A percentile compares a stretch with the other conserved stretches of the same genome.
Conservation (phyloP, 2,797 vertebrate species). For the Champsocephalus gunnari region DNA sequence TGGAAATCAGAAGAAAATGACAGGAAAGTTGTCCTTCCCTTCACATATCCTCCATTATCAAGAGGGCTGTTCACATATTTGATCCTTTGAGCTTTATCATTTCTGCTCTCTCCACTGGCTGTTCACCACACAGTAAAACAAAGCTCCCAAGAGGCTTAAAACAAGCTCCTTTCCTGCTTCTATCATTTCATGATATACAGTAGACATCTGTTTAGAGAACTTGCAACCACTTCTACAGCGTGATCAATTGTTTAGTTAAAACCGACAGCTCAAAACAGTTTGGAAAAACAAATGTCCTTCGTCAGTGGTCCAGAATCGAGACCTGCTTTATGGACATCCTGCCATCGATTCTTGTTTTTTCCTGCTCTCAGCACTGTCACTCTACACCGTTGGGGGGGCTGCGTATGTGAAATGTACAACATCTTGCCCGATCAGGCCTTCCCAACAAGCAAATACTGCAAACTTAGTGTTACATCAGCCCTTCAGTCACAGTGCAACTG, state of each 20-base stretch:
- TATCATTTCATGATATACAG: conserved; percentile 62
- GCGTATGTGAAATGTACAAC: conserved; percentile 68
- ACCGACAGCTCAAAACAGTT: conserved; percentile 65
- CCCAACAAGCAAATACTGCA: conserved; percentile 51
- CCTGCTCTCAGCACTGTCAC: conserved; percentile 71
- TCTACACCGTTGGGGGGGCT: conserved; percentile 53
- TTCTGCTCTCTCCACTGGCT: conserved; percentile 46
- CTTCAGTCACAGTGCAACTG: conserved; percentile 36
- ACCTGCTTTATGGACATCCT: conserved; percentile 52
- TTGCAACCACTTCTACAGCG: conserved; percentile 58
- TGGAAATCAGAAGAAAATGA: conserved; percentile 23
- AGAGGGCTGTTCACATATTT: conserved; percentile 60
- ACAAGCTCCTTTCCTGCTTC: conserved; percentile 55
- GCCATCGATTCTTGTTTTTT: conserved; percentile 75
- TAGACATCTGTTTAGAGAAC: conserved; percentile 43
- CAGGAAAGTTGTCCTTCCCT: conserved; percentile 49
- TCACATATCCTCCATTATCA: conserved; percentile 42
- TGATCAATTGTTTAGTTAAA: conserved; percentile 67
- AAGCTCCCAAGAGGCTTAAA: conserved; percentile 53
- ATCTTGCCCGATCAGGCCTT: conserved; percentile 57
- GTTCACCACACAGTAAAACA: conserved; percentile 62
- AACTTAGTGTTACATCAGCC: conserved; percentile 54
- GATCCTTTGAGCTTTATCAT: conserved; percentile 57
- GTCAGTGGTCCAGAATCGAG: conserved; percentile 63
- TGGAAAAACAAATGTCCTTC: conserved; percentile 68